Evolutionary conservation across 1,140 invertebrate genomes (phyloP).

Genomic region (Cydia fagiglandana): DNA sequence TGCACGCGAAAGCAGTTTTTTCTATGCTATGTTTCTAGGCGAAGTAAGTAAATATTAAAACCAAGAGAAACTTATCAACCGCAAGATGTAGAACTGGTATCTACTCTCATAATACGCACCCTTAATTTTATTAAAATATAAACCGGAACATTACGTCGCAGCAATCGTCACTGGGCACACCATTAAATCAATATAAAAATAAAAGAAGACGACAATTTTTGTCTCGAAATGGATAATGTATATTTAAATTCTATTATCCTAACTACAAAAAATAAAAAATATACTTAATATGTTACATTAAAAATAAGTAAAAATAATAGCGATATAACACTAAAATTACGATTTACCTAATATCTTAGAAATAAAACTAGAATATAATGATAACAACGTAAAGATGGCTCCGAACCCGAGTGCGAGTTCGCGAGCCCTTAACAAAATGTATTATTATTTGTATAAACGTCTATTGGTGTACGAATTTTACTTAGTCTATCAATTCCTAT

Average conservation of each 20-base stretch:
- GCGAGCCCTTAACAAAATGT: slow-evolving; percentile 67
- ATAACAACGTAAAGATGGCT: slow-evolving; percentile 62
- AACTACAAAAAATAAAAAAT: slow-evolving; percentile 58
- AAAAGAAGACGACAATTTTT: slow-evolving; percentile 22
- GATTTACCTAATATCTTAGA: slow-evolving; percentile 55
- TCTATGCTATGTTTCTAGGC: background rate
- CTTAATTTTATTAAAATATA: slow-evolving; percentile 9
- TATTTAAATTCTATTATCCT: slow-evolving; percentile 48
- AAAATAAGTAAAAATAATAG: slow-evolving; percentile 61
- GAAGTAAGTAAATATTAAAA: slow-evolving; percentile 7
- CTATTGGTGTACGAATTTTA: slow-evolving; percentile 73
- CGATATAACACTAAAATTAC: slow-evolving; percentile 57
- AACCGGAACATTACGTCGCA: background rate
- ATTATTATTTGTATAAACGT: slow-evolving; percentile 60
- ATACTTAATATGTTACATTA: slow-evolving; percentile 60
- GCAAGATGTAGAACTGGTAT: background rate
- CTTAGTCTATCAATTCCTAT: slow-evolving; percentile 77
- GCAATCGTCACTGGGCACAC: background rate
- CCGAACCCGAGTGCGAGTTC: slow-evolving; percentile 64
- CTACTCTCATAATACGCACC: slow-evolving; percentile 14
- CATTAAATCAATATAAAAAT: slow-evolving; percentile 30
- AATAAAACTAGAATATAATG: slow-evolving; percentile 60
- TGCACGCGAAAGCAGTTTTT: slow-evolving; percentile 5
- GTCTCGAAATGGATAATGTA: slow-evolving; percentile 39
- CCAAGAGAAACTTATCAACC: background rate